Evolutionary conservation across 2,113 vertebrate species (phyloP).

Genomic region (human): DNA sequence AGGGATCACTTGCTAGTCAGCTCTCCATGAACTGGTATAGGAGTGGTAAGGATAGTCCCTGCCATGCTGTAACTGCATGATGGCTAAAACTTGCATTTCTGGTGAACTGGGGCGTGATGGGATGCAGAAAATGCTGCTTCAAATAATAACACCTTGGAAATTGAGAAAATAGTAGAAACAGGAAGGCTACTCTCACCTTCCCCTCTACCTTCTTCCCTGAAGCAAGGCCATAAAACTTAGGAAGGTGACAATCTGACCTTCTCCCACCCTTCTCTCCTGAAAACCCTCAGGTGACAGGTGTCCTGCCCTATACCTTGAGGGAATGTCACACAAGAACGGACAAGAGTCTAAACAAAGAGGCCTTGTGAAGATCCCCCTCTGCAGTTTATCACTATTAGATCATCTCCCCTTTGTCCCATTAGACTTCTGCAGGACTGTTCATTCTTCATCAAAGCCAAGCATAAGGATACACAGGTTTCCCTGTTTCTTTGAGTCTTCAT

Average conservation of each 20-base stretch:
- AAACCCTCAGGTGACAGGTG: not conserved
- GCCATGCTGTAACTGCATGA: not conserved
- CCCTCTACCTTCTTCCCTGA: not conserved
- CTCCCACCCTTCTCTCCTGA: not conserved
- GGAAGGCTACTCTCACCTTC: not conserved
- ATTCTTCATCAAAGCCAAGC: not conserved
- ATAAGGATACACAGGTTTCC: not conserved
- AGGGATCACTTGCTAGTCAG: not conserved
- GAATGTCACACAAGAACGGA: not conserved
- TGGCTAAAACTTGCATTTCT: not conserved
- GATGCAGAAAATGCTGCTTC: not conserved
- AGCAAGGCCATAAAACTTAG: not conserved
- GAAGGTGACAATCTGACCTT: not conserved
- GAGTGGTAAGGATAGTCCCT: not conserved
- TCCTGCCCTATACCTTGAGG: not conserved
- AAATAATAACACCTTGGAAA: not conserved
- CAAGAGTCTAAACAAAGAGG: not conserved
- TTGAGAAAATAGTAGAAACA: not conserved
- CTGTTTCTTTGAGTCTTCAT: not conserved
- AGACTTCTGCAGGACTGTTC: not conserved
- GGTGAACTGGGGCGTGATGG: not conserved
- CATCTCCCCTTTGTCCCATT: not conserved
- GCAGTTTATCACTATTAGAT: not conserved
- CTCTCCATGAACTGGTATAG: not conserved
- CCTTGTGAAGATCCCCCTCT: not conserved